Evolutionary conservation across 2,888 invertebrate species (phyloP), one percentile per base, ranked within the genome.

Genomic region (Rhimphoctona megacephalus): DNA sequence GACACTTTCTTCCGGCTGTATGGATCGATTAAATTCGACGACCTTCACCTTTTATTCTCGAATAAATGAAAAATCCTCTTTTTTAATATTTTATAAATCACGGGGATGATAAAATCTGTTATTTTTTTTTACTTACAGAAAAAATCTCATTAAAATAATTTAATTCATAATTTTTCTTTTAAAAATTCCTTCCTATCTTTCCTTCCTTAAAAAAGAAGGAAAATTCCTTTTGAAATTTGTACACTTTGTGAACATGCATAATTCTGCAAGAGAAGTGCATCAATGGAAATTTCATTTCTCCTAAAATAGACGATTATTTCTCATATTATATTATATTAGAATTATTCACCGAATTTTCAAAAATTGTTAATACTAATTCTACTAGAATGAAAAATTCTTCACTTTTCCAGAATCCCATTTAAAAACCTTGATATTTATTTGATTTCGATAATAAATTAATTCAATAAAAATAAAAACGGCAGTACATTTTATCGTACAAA

Each of bases 21-120:
- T 14, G 46, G 70, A 79, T 80, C 80, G 80, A 80, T 72, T 22
- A 9, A 49, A 72, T 72, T 80, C 72, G 61, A 72, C 57, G 69
- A 39, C 78, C 70, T 80, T 80, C 80, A 72, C 70, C 80, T 80
- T 72, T 72, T 49, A 43, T 49, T 61, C 2, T 33, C 4, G 33
- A 77, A 49, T 57, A 70, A 70, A 30, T 6, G 17, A 61, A 30
- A 67, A 54, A 57, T 2, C 9, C 61, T 25, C n/a, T 43, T 77
- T 25, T 25, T 33, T 64, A 25, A 74, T 57, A 57, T 39, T 46
- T n/a, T 7, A 54, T 36, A 17, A 33, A 52, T 11, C 19, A n/a
- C 33, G 4, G 33, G 43, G 33, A 11, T 5, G 36, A 8, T 11
- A 25, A 72, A 52, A 52, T 30, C n/a, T 52, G 30, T 19, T 52